Evolutionary conservation across 1,140 invertebrate genomes (phyloP).

Genomic region (Eriosoma lanigerum): DNA sequence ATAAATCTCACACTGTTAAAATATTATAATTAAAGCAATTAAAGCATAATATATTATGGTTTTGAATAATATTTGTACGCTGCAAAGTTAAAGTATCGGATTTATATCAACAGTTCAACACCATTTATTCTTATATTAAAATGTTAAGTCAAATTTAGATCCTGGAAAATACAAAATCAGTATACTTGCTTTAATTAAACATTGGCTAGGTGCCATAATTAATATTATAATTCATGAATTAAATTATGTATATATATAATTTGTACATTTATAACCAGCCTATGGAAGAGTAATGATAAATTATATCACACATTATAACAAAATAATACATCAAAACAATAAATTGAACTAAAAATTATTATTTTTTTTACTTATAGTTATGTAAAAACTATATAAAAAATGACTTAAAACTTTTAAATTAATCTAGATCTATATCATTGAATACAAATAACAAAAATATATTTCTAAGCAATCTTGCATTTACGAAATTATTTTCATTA

Average conservation of each 20-base stretch:
- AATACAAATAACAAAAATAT: slow-evolving; percentile 20
- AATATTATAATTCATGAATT: background rate
- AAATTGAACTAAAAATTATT: background rate
- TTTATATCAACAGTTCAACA: background rate
- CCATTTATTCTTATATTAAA: background rate
- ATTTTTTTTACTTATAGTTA: background rate
- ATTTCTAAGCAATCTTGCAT: slow-evolving; percentile 9
- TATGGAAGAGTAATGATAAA: background rate
- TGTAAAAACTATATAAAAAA: slow-evolving; percentile 33
- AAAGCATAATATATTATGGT: background rate
- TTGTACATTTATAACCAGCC: background rate
- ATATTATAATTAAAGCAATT: background rate
- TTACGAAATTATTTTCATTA: background rate
- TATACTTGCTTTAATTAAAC: background rate
- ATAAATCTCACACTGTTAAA: background rate
- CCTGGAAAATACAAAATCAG: background rate
- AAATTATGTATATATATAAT: background rate
- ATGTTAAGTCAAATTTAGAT: background rate
- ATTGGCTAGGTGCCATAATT: slow-evolving; percentile 8
- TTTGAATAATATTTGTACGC: background rate
- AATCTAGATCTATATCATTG: background rate
- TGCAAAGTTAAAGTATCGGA: background rate
- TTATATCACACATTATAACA: background rate
- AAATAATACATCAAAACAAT: background rate
- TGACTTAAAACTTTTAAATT: slow-evolving; percentile 10